Conservation (phyloP, 2,888 invertebrate genomes). For the Sialis lutaria region DNA sequence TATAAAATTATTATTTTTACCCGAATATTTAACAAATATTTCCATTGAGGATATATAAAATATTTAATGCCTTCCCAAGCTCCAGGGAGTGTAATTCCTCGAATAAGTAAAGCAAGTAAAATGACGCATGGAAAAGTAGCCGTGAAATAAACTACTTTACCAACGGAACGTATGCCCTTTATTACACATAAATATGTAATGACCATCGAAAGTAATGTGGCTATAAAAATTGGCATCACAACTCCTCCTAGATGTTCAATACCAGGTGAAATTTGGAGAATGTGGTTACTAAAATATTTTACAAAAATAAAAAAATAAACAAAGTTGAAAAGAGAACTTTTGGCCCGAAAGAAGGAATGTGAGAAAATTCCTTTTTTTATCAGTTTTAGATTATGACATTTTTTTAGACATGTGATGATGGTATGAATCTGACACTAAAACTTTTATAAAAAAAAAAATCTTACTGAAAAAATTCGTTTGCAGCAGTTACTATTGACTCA, state of each 20-base stretch:
- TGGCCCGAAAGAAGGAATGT: too few relatives aligned
- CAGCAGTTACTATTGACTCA: too few relatives aligned
- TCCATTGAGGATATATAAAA: conserved; percentile 66
- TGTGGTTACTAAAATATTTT: conserved; percentile 43
- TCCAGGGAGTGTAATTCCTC: conserved; percentile 67
- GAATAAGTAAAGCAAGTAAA: conserved; percentile 48
- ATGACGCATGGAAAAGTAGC: conserved; percentile 69
- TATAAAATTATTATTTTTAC: conserved; percentile 22
- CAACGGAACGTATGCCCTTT: conserved; percentile 74
- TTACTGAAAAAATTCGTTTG: too few relatives aligned
- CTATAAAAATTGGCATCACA: conserved; percentile 63
- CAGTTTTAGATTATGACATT: too few relatives aligned
- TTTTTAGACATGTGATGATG: too few relatives aligned
- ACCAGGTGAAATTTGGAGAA: conserved; percentile 56
- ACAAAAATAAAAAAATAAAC: too few relatives aligned
- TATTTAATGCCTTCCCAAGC: conserved; percentile 58
- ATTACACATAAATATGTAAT: conserved; percentile 70
- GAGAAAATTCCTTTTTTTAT: too few relatives aligned
- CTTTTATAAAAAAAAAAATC: too few relatives aligned
- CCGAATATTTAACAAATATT: conserved; percentile 53
- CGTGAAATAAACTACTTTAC: conserved; percentile 80
- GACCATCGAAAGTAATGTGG: conserved; percentile 61
- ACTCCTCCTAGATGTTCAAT: conserved; percentile 59
- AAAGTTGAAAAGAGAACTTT: too few relatives aligned
- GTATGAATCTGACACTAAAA: too few relatives aligned